Base-by-base conservation (phyloP, 1,140 invertebrate genomes). In the Aphelenchoides besseyi region DNA sequence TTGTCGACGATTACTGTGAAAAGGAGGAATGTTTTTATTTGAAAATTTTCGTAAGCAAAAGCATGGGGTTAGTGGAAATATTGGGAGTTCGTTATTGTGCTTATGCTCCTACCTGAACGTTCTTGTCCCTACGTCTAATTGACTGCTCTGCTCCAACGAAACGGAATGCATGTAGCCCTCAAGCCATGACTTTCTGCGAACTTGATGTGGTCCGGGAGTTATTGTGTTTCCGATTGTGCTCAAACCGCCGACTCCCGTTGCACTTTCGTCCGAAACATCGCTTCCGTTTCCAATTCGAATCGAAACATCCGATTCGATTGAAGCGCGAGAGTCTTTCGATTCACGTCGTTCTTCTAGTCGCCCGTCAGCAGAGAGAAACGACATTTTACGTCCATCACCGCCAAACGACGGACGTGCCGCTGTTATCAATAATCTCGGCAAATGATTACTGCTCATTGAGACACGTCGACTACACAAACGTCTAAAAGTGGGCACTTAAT, bases 381-480 rank as follows among this genome's bases (percentile, higher is more conserved):
- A 83, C 81, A 84, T 83, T 67, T 83, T 83, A 35, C 81, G 67
- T 36, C 69, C 55, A 33, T 80, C 78, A 9, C 72, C 76, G 61
- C 71, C 59, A 69, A 83, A 68, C 18, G 80, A 82, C 8, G 82
- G 82, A 26, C 82, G 63, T 26, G 82, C 82, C 2, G 81, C 81
- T n/a, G 82, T 83, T 53, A 83, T 84, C 53, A 83, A 70, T 3
- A 83, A 68, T 3, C 82, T 69, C n/a, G 81, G 81, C 9, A 83
- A 71, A 62, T 83, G 83, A 30, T 75, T 81, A 28, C 55, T 68
- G 52, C 63, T 70, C 82, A 83, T 84, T 16, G 73, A 76, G 26
- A 83, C 82, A 18, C 81, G 61, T 26, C 82, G 73, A 69, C 73
- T 83, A 36, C 82, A 78, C 3, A 84, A 64, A 16, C 77, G 32